phyloP scores from a whole-genome alignment of 1,140 invertebrate species.

The Aricia agestis region DNA sequence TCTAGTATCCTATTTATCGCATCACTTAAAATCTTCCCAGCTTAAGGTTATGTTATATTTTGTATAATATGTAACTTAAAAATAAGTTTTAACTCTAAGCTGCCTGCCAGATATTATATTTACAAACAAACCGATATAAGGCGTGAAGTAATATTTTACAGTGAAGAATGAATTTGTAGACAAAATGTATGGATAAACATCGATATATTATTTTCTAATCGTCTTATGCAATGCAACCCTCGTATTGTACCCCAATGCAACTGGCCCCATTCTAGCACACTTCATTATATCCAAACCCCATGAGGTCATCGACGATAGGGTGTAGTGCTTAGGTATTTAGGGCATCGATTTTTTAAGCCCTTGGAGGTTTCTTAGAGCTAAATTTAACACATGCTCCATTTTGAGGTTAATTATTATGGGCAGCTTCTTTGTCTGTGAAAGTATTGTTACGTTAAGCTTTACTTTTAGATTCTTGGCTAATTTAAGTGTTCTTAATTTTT shows the following conservation, averaged over 20 bases:
- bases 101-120: not conserved
- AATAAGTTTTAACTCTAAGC: not conserved
- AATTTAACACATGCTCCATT: not conserved
- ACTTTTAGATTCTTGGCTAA: too few species aligned
- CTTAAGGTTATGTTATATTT: too few species aligned
- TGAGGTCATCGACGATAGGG: constrained; percentile 10
- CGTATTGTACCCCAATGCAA: not conserved
- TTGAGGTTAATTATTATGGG: not conserved
- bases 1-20: not conserved
- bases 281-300: constrained; percentile 13
- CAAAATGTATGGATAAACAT: not conserved
- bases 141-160: not conserved
- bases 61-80: not conserved
- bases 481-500: too few species aligned
- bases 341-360: constrained; percentile 13
- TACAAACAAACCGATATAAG: not conserved
- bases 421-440: not conserved
- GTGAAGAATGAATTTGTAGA: not conserved
- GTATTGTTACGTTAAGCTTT: not conserved
- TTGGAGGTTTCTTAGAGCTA: constrained; percentile 10
- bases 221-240: constrained; percentile 14
- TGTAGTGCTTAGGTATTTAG: constrained; percentile 14
- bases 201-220: not conserved
- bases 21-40: not conserved
- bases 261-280: constrained; percentile 1